Percentiles rank a stretch among this genome's conserved stretches.
Conservation (phyloP, 2,113 vertebrate genomes). For the Chaenogobius annularis region DNA sequence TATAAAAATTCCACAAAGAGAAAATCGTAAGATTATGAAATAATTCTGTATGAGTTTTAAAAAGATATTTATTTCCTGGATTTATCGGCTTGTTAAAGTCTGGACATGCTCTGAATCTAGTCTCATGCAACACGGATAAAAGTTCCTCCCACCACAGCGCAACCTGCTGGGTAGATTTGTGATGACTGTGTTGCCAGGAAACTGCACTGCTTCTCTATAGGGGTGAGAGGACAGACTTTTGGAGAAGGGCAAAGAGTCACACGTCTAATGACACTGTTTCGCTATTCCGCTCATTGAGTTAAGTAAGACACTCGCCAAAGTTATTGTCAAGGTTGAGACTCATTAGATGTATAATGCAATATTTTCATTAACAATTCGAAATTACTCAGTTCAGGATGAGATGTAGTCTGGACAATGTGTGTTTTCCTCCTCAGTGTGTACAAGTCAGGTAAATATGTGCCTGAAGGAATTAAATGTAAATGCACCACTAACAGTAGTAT, state of each 20-base stretch:
- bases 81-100: neutral
- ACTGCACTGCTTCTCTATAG: slow-evolving; percentile 31
- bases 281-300: neutral
- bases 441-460: neutral
- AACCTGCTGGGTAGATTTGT: slow-evolving; percentile 26
- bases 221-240: slow-evolving; percentile 28
- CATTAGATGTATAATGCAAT: neutral
- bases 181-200: slow-evolving; percentile 49
- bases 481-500: neutral
- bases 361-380: neutral
- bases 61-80: neutral
- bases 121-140: slow-evolving; percentile 13
- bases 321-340: slow-evolving; percentile 3
- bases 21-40: neutral
- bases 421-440: neutral
- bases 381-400: too few relatives aligned
- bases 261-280: neutral
- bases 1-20: neutral
- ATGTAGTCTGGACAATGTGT: too few relatives aligned
- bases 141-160: slow-evolving; percentile 35
- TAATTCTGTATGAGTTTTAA: neutral
- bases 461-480: neutral
- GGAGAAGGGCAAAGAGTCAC: slow-evolving; percentile 28
- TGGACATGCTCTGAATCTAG: neutral
- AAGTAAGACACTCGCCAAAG: neutral